Percentiles rank a stretch among this genome's conserved stretches.
Conservation (phyloP, 35 echinoderm and acorn worm species). For the Heliocidaris erythrogramma region DNA sequence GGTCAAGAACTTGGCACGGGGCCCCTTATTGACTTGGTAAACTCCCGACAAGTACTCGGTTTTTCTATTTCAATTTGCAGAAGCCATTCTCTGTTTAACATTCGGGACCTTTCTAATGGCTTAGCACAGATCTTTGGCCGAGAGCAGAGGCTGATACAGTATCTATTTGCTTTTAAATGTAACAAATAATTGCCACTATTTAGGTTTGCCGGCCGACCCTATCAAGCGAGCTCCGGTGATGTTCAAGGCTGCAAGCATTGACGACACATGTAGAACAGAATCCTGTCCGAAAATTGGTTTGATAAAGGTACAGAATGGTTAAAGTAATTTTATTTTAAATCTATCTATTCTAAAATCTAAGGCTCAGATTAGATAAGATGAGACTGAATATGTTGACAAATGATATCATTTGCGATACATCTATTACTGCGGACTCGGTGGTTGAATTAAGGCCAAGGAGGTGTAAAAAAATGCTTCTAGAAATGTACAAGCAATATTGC, state of each 20-base stretch:
- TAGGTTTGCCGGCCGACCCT: background rate
- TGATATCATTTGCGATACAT: too few species aligned
- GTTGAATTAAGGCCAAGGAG: too few species aligned
- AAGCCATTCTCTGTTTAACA: background rate
- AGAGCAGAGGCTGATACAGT: slow-evolving; percentile 28
- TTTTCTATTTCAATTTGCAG: slow-evolving; percentile 39
- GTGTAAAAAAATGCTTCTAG: too few species aligned
- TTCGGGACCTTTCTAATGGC: slow-evolving; percentile 21
- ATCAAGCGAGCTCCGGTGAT: background rate
- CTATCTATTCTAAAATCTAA: too few species aligned
- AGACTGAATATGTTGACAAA: too few species aligned
- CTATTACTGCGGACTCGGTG: too few species aligned
- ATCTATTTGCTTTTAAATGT: slow-evolving; percentile 29
- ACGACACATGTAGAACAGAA: background rate
- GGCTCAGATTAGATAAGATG: too few species aligned
- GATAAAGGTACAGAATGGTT: background rate
- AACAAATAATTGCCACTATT: slow-evolving; percentile 27
- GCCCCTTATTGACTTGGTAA: slow-evolving; percentile 34
- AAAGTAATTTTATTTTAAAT: background rate
- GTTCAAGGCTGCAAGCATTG: background rate
- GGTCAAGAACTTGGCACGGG: slow-evolving; percentile 43
- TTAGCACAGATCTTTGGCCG: slow-evolving; percentile 4
- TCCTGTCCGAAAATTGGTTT: background rate
- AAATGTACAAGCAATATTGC: too few species aligned
- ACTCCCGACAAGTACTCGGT: background rate